A percentile compares a stretch with the other conserved stretches of the same genome.
Evolutionary conservation across 2,113 vertebrate genomes (phyloP).

Genomic region (Emydocephalus ijimae): DNA sequence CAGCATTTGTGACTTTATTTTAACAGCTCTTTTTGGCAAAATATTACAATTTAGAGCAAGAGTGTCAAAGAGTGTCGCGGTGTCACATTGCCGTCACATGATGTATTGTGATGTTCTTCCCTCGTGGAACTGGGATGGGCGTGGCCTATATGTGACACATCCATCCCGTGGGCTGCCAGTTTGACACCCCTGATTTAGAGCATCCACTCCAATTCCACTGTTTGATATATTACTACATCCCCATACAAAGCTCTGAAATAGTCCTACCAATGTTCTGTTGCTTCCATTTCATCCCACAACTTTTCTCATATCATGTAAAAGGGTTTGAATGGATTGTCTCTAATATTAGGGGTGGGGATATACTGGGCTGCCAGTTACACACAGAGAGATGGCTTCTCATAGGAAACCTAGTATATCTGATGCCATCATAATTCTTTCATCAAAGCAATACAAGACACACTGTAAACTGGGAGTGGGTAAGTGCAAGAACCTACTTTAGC

Average conservation of each 20-base stretch:
- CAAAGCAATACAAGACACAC: neutral
- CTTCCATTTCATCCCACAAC: neutral
- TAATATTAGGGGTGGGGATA: neutral
- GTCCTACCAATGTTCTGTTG: neutral
- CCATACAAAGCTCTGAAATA: neutral
- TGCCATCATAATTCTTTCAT: neutral
- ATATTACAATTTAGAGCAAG: neutral
- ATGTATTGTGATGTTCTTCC: too few relatives aligned
- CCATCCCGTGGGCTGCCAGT: too few relatives aligned
- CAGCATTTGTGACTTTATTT: neutral
- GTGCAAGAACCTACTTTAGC: neutral
- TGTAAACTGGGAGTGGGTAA: neutral
- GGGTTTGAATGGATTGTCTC: neutral
- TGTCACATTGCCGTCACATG: too few relatives aligned
- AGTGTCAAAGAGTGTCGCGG: too few relatives aligned
- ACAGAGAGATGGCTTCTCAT: neutral
- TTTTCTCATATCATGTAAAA: neutral
- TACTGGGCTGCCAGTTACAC: neutral
- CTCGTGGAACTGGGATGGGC: too few relatives aligned
- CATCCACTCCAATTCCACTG: neutral
- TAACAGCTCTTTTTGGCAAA: neutral
- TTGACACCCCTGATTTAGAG: neutral
- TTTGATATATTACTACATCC: neutral
- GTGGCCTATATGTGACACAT: too few relatives aligned
- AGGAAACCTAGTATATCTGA: neutral